Conservation (phyloP, 2,888 invertebrate species). For the Clunio marinus region DNA sequence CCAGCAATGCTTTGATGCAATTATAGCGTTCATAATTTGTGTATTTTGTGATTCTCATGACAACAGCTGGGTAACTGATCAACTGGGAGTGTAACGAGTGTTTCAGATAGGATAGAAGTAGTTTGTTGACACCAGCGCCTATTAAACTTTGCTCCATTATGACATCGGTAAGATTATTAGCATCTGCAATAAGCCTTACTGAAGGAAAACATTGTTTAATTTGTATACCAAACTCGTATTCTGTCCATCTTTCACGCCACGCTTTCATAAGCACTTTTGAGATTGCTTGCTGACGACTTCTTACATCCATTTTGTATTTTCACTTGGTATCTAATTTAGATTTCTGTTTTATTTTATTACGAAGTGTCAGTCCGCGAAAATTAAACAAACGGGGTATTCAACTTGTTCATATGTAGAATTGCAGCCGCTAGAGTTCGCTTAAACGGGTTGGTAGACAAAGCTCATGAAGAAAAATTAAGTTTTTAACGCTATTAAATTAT, state of each 20-base stretch:
- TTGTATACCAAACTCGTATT: conserved; percentile 93
- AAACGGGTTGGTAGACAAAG: too few relatives aligned
- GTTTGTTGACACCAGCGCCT: conserved; percentile 81
- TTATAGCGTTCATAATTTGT: conserved; percentile 82
- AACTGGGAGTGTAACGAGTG: conserved; percentile 87
- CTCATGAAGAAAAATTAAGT: too few relatives aligned
- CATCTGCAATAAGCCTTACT: conserved; percentile 60
- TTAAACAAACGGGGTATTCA: too few relatives aligned
- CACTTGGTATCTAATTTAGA: too few relatives aligned
- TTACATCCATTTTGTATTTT: conserved; percentile 27
- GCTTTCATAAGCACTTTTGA: conserved; percentile 52
- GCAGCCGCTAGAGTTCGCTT: too few relatives aligned
- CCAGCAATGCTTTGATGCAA: conserved; percentile 79
- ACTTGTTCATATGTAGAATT: too few relatives aligned
- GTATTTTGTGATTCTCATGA: conserved; percentile 83
- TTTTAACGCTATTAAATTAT: too few relatives aligned
- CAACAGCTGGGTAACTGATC: conserved; percentile 84
- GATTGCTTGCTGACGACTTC: conserved; percentile 16
- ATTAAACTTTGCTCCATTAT: conserved; percentile 90
- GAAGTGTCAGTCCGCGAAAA: too few relatives aligned
- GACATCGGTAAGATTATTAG: conserved; percentile 88
- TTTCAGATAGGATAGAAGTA: conserved; percentile 86
- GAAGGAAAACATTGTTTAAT: conserved; percentile 74
- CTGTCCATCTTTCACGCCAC: conserved; percentile 94
- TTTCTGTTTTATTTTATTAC: too few relatives aligned